Base-by-base conservation (phyloP, 2,113 vertebrate species). In the Oenanthe oenanthe region DNA sequence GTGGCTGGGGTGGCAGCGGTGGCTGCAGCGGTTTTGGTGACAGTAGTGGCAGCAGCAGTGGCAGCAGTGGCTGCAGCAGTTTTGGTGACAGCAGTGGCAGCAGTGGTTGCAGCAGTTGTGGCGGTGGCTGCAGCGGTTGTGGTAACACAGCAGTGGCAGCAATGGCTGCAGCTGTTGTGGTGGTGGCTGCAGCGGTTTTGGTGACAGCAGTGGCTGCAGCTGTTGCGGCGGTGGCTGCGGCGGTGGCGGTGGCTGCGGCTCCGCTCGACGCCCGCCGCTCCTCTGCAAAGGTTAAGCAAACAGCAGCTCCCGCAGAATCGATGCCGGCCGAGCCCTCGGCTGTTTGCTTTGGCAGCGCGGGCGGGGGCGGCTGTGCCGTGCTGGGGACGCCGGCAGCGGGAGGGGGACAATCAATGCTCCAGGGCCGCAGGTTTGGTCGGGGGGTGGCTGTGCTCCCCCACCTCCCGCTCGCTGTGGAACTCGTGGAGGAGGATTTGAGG, bases 201-300 rank as follows among this genome's bases (percentile, higher is more conserved):
- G 47, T 31, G 34, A 2, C 45, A 34, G 16, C 15, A 5, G 58
- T 4, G 4, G 61, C 24, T 50, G 24, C 48, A 48, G 48, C 24
- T 24, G 48, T 50, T 13, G 48, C 4, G 3, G 48, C 13, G 22
- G 48, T 51, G n/a, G 13, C 22, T 0, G 22, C 12, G 47, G 47
- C 50, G 15, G 48, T 26, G 48, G 48, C 4, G 14, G 71, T 32
- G 77, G 60, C 54, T 9, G 72, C 38, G 3, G 77, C 89, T 76
- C 89, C 3, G 10, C 57, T 73, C 72, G 42, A 20, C 63, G 53
- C 65, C 88, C 8, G 82, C 96, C 60, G 85, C 58, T 92, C 79
- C 96, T 97, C 95, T 81, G 88, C 93, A 98, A 98, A 98, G 98
- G 98, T 98, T 98, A 97, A 98, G 97, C 97, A 98, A 98, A 98